Conservation (phyloP, 2,888 invertebrate genomes). For the Drosophila hamatofila region DNA sequence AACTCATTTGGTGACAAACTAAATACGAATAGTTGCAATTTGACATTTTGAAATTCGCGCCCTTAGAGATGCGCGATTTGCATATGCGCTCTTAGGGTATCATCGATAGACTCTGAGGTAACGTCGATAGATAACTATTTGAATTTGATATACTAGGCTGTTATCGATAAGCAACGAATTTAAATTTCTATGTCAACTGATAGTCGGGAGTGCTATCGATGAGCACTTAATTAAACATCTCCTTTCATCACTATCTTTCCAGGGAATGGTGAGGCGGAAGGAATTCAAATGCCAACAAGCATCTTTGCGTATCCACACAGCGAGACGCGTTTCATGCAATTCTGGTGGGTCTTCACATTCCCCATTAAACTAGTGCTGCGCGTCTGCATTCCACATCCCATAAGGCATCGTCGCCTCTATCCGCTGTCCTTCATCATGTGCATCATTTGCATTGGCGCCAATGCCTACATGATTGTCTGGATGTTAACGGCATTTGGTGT, state of each 20-base stretch:
- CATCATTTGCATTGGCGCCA: constrained; percentile 93
- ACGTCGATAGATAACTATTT: neutral
- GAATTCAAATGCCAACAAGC: constrained; percentile 71
- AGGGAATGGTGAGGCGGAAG: constrained; percentile 75
- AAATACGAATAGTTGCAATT: neutral
- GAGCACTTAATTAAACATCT: neutral
- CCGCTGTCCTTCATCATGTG: constrained; percentile 94
- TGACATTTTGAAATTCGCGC: neutral
- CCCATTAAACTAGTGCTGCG: constrained; percentile 89
- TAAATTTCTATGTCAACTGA: neutral
- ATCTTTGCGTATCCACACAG: constrained; percentile 86
- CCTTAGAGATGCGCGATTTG: neutral
- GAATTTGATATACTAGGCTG: neutral
- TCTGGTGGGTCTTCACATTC: constrained; percentile 90
- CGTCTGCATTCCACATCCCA: constrained; percentile 90
- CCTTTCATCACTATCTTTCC: neutral
- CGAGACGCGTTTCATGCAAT: constrained; percentile 67
- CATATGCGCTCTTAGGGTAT: neutral
- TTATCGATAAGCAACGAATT: neutral
- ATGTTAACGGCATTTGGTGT: constrained; percentile 94
- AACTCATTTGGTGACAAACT: neutral
- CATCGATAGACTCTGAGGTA: neutral
- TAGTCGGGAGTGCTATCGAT: neutral
- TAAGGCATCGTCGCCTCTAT: constrained; percentile 88
- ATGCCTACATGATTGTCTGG: constrained; percentile 96